phyloP scores from a whole-genome alignment of 2,888 invertebrate genomes.

The Cremastinae sp. region DNA sequence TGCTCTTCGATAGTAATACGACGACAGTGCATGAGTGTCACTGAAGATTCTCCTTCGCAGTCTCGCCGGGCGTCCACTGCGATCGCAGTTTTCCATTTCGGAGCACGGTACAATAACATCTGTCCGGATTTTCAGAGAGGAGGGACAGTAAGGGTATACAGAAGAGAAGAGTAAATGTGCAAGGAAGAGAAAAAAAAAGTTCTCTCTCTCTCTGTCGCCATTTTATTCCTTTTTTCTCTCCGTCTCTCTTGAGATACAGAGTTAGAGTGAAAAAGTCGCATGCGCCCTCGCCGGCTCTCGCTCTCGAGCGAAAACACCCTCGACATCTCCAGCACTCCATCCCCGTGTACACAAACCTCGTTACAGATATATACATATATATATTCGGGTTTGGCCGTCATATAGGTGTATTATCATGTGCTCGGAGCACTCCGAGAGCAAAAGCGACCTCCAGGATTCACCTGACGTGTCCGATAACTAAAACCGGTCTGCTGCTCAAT shows the following conservation, averaged over 20 bases:
- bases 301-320: constrained; percentile 44
- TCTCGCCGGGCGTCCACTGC: not conserved
- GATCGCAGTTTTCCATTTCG: constrained; percentile 26
- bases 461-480: constrained; percentile 62
- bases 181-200: too few species aligned
- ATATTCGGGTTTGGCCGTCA: not conserved
- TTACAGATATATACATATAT: too few species aligned
- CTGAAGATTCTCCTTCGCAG: constrained; percentile 22
- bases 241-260: too few species aligned
- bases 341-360: not conserved
- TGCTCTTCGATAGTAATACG: too few species aligned
- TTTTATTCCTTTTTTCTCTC: too few species aligned
- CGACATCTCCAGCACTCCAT: constrained; percentile 52
- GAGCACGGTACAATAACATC: constrained; percentile 24
- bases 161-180: not conserved
- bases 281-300: constrained; percentile 40
- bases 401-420: not conserved
- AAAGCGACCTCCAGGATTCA: constrained; percentile 51
- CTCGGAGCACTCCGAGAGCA: not conserved
- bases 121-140: constrained; percentile 6
- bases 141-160: too few species aligned
- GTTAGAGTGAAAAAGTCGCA: constrained; percentile 33
- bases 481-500: constrained; percentile 44
- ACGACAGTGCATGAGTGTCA: constrained; percentile 23
- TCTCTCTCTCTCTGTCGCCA: too few species aligned